Evolutionary conservation across 1,140 invertebrate species (phyloP).

Genomic region (Thrips palmi): DNA sequence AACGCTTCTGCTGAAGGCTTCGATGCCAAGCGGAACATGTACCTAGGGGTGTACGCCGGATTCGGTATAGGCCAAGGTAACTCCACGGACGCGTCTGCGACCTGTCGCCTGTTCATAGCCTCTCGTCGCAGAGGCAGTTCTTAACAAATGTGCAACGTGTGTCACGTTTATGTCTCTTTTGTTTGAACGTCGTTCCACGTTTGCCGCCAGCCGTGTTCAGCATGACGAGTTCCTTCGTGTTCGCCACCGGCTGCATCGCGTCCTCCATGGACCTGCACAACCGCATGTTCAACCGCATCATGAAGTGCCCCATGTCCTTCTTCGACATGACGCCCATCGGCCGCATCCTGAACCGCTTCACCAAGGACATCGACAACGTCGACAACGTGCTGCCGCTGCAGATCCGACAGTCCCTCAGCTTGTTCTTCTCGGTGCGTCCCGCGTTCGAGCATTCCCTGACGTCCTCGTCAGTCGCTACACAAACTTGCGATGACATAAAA

Average conservation of each 20-base stretch:
- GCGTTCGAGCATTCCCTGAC: too few relatives aligned
- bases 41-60: constrained; percentile 25
- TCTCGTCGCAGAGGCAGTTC: too few relatives aligned
- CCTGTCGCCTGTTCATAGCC: too few relatives aligned
- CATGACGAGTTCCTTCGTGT: constrained; percentile 10
- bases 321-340: constrained; percentile 40
- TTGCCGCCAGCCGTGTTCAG: constrained; percentile 12
- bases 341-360: constrained; percentile 38
- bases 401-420: too few relatives aligned
- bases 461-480: too few relatives aligned
- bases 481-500: too few relatives aligned
- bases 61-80: constrained; percentile 24
- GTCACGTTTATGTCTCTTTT: too few relatives aligned
- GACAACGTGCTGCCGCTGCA: constrained; percentile 30
- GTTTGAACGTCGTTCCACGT: background rate
- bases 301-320: constrained; percentile 34
- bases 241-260: constrained; percentile 14
- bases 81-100: too few relatives aligned
- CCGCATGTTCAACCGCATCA: constrained; percentile 23
- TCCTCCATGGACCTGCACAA: constrained; percentile 21
- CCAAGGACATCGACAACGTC: constrained; percentile 31
- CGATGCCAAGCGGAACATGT: constrained; percentile 18
- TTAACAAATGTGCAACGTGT: too few relatives aligned
- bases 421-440: too few relatives aligned
- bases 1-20: constrained; percentile 11